These are phyloP conservation scores for Pachyseris speciosa DNA, from an alignment of 64 coral and sea anemone species.

Conservation along the genomic window DNA sequence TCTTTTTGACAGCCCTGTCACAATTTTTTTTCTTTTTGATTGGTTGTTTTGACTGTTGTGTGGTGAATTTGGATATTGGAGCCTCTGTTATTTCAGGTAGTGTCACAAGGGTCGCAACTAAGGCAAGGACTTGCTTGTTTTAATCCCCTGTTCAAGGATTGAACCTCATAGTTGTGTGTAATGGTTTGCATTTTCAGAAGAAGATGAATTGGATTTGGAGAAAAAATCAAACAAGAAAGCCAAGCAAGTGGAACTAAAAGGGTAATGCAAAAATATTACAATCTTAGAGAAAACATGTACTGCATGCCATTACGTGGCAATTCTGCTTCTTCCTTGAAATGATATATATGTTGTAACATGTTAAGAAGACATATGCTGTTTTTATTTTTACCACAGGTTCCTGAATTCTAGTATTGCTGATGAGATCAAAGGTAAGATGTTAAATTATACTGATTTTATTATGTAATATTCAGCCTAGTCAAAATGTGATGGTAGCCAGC, in stretches of 20 bases:
- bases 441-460: background rate
- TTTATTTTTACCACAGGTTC: background rate
- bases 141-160: background rate
- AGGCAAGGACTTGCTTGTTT: too few species aligned
- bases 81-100: too few species aligned
- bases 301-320: too few species aligned
- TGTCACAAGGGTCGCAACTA: too few species aligned
- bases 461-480: too few species aligned
- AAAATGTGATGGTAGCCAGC: too few species aligned
- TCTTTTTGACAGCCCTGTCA: background rate
- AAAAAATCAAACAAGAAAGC: constrained; percentile 12
- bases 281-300: too few species aligned
- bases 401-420: constrained; percentile 15
- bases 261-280: background rate
- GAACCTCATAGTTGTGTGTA: background rate
- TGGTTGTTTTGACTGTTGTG: too few species aligned
- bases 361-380: background rate
- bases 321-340: too few species aligned
- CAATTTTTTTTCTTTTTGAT: too few species aligned
- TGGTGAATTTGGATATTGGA: too few species aligned
- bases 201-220: constrained; percentile 25
- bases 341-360: too few species aligned
- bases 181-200: background rate
- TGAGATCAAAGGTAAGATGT: background rate
- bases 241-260: constrained; percentile 4